A percentile compares a stretch with the other conserved stretches of the same genome.
phyloP scores from a whole-genome alignment of 2,113 vertebrate genomes.

The Lophius piscatorius region DNA sequence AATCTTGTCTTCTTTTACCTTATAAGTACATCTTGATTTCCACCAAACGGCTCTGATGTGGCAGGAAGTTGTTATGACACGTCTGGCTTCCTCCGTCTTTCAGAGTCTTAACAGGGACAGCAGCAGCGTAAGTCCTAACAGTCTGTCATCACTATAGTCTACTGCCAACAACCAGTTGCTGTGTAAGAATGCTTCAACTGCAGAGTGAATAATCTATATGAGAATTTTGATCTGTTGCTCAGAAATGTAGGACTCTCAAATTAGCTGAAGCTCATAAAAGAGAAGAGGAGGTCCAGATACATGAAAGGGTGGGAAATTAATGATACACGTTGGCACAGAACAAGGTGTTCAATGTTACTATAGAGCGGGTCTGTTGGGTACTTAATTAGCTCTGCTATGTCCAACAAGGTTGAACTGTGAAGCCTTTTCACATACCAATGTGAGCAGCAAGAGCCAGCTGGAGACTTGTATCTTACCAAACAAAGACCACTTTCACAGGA shows the following conservation, averaged over 20 bases:
- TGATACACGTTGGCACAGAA: too few relatives aligned
- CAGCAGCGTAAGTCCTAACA: neutral
- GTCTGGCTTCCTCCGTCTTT: conserved; percentile 66
- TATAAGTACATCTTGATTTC: conserved; percentile 77
- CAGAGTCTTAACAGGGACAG: conserved; percentile 10
- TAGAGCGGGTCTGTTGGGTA: conserved; percentile 4
- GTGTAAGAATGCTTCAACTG: neutral
- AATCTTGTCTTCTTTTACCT: conserved; percentile 74
- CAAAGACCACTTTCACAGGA: conserved; percentile 60
- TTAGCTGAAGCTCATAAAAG: neutral
- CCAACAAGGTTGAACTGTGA: conserved; percentile 14
- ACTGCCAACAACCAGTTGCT: neutral
- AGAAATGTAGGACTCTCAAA: neutral
- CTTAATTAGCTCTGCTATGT: conserved; percentile 14
- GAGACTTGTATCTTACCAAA: conserved; percentile 28
- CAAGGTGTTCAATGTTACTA: conserved; percentile 18
- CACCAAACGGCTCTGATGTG: conserved; percentile 31
- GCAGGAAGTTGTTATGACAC: conserved; percentile 76
- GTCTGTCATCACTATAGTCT: neutral
- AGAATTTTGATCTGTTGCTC: neutral
- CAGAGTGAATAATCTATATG: neutral
- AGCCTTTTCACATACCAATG: conserved; percentile 24
- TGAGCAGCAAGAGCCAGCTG: conserved; percentile 39
- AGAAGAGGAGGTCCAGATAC: neutral
- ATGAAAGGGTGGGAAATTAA: neutral